Conservation (phyloP, 1,140 invertebrate genomes). For the Calliopsis andreniformis region DNA sequence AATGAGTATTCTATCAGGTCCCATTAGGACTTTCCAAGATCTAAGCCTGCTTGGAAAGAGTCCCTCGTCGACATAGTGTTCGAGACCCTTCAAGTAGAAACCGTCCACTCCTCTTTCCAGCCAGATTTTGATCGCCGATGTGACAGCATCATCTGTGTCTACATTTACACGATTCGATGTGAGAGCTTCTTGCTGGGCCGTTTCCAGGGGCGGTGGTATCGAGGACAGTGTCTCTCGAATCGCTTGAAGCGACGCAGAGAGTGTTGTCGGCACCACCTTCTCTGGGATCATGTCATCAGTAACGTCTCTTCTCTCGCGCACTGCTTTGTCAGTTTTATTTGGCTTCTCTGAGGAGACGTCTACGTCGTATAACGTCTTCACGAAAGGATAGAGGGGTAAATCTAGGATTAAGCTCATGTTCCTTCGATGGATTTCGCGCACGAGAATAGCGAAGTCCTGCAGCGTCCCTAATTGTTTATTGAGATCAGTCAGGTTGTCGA, state of each 20-base stretch:
- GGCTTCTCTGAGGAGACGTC: background rate
- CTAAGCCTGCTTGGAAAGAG: conserved; percentile 81
- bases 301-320: conserved; percentile 43
- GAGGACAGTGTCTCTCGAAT: conserved; percentile 63
- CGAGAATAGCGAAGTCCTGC: conserved; percentile 85
- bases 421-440: conserved; percentile 83
- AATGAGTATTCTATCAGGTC: conserved; percentile 85
- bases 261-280: conserved; percentile 24
- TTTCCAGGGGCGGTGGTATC: conserved; percentile 10
- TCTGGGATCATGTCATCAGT: background rate
- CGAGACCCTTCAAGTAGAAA: conserved; percentile 89
- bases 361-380: conserved; percentile 76
- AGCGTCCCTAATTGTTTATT: conserved; percentile 85
- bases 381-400: conserved; percentile 85
- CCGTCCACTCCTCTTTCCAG: conserved; percentile 86
- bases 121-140: conserved; percentile 86
- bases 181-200: background rate
- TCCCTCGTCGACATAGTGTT: conserved; percentile 78
- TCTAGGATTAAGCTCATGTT: conserved; percentile 89
- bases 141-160: conserved; percentile 72
- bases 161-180: conserved; percentile 44
- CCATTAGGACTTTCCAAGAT: conserved; percentile 86
- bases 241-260: conserved; percentile 56
- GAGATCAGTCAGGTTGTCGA: conserved; percentile 84
- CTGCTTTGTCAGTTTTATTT: conserved; percentile 45